phyloP scores from a whole-genome alignment of 2,888 invertebrate genomes.

The Drosophila meridionalis region DNA sequence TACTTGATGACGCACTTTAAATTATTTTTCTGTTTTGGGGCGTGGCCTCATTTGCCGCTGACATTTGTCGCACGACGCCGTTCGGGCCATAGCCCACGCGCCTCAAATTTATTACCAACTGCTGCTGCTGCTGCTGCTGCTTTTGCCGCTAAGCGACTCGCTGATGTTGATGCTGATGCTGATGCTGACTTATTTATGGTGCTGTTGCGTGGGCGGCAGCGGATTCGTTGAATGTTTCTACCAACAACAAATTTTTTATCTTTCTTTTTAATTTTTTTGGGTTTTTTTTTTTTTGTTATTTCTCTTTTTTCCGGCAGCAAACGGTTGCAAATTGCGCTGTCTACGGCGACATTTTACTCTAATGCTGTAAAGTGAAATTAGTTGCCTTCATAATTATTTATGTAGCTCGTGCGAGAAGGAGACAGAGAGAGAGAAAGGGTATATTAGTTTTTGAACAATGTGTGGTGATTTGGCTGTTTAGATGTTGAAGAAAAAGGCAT shows the following conservation, averaged over 20 bases:
- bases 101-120: slow-evolving; percentile 70
- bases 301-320: slow-evolving; percentile 70
- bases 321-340: slow-evolving; percentile 75
- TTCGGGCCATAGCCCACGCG: slow-evolving; percentile 63
- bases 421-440: background rate
- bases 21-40: slow-evolving; percentile 23
- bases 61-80: slow-evolving; percentile 69
- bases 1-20: slow-evolving; percentile 47
- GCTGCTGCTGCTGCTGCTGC: slow-evolving; percentile 50
- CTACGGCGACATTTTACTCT: slow-evolving; percentile 10
- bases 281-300: slow-evolving; percentile 18
- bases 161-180: slow-evolving; percentile 44
- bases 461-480: too few species aligned
- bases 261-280: slow-evolving; percentile 9
- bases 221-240: slow-evolving; percentile 10
- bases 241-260: slow-evolving; percentile 4
- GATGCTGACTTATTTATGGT: slow-evolving; percentile 59
- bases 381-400: slow-evolving; percentile 54
- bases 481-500: too few species aligned
- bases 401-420: background rate
- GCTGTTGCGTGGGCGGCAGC: slow-evolving; percentile 68
- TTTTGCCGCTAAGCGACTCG: slow-evolving; percentile 43
- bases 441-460: background rate
- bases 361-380: slow-evolving; percentile 63
- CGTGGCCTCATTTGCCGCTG: slow-evolving; percentile 68